Conservation (phyloP, 2,113 vertebrate species). For the Euleptes europaea region DNA sequence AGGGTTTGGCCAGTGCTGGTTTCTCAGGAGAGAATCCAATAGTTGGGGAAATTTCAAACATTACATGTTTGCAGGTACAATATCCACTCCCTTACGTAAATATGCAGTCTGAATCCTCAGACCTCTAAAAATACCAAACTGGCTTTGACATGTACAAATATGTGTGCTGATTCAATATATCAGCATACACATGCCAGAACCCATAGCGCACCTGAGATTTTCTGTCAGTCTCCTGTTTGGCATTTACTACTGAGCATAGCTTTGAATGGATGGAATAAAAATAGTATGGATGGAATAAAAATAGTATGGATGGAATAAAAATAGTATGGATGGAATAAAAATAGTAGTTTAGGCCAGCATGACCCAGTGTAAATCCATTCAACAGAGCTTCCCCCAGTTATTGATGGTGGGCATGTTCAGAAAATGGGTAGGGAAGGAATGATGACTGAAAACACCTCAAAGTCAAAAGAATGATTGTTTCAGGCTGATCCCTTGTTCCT, state of each 20-base stretch:
- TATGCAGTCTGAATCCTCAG: not conserved
- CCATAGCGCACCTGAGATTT: not conserved
- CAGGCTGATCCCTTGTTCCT: not conserved
- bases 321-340: not conserved
- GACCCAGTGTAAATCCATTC: not conserved
- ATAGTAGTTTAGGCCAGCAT: not conserved
- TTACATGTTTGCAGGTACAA: not conserved
- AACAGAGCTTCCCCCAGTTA: not conserved
- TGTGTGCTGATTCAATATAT: not conserved
- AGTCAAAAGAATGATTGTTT: not conserved
- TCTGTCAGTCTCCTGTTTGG: not conserved
- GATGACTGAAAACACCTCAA: not conserved
- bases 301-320: not conserved
- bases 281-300: no score
- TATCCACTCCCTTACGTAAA: not conserved
- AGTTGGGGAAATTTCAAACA: not conserved
- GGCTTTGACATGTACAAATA: not conserved
- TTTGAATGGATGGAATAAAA: no score
- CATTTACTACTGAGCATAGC: not conserved
- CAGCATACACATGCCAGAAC: not conserved
- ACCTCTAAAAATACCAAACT: not conserved
- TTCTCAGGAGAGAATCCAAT: not conserved
- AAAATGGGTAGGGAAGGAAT: not conserved
- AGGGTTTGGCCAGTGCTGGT: no score
- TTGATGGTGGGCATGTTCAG: not conserved